Evolutionary conservation across 2,888 invertebrate species (phyloP).

Genomic region (Pristionchus exspectatus): DNA sequence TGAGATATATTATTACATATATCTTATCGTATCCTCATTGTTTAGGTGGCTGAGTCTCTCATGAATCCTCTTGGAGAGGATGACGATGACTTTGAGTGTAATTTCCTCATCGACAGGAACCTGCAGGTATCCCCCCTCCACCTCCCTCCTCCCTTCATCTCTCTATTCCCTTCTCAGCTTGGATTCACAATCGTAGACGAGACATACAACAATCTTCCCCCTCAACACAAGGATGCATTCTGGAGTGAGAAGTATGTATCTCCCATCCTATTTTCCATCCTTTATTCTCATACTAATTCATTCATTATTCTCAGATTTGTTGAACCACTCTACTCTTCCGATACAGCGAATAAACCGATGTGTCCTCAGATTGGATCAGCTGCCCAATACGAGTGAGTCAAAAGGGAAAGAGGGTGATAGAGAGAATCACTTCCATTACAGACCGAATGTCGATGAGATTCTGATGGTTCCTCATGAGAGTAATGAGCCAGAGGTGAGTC

Average conservation of each 20-base stretch:
- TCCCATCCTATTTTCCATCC: background rate
- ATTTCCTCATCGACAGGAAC: slow-evolving; percentile 68
- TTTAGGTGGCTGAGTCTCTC: slow-evolving; percentile 71
- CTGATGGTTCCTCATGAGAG: slow-evolving; percentile 50
- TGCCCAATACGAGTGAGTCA: slow-evolving; percentile 64
- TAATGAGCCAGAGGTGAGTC: slow-evolving; percentile 28
- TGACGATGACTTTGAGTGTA: slow-evolving; percentile 75
- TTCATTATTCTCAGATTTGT: background rate
- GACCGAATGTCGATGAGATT: background rate
- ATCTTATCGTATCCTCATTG: background rate
- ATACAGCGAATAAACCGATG: slow-evolving; percentile 64
- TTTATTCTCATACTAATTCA: background rate
- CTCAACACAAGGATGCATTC: slow-evolving; percentile 66
- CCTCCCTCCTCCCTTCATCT: background rate
- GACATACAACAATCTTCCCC: slow-evolving; percentile 63
- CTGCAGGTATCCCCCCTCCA: slow-evolving; percentile 58
- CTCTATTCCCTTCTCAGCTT: slow-evolving; percentile 55
- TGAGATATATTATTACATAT: slow-evolving; percentile 32
- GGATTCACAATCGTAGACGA: slow-evolving; percentile 68
- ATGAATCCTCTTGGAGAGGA: slow-evolving; percentile 76
- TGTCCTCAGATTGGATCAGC: slow-evolving; percentile 70
- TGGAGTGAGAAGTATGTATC: slow-evolving; percentile 59
- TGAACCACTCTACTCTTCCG: slow-evolving; percentile 67
- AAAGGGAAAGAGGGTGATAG: background rate
- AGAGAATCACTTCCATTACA: background rate